Evolutionary conservation across 2,888 invertebrate genomes (phyloP), one percentile per base, ranked within the genome.

Genomic region (Aleiodes leptofemur): DNA sequence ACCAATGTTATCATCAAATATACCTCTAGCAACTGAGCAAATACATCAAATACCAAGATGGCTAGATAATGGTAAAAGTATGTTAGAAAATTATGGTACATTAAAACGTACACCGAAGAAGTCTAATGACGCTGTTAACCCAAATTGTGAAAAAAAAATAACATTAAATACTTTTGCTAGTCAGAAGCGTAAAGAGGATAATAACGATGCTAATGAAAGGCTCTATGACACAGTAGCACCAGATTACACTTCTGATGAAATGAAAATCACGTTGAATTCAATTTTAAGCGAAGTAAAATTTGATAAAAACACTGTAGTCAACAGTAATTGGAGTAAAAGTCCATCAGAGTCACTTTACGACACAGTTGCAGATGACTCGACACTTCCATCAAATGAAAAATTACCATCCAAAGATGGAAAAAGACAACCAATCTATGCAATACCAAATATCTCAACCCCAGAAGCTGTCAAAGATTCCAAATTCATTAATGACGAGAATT

Each of bases 71-170:
- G 85, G 82, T 0, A 79, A 69, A 43, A 80, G 79, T 55, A 77
- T 83, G 11, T 76, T 83, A n/a, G 86, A 87, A 66, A 87, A 87
- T 56, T 87, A 88, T 64, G 86, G 86, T 0, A 88, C 88, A 0
- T 74, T 88, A 8, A 79, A 84, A 14, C 76, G 78, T 31, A 77
- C 77, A 0, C 23, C 69, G 76, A 74, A 75, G 74, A 81, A 77
- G 43, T 59, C 72, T 5, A 55, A 68, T 9, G 61, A 69, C 8
- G 29, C 16, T 11, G 31, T 31, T n/a, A 50, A 56, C 31, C 66
- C 79, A 9, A 59, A 55, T 0, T 69, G 61, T 5, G 75, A 78
- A 3, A 79, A 78, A 48, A 80, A 79, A 59, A 80, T 85, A 7
- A 83, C 83, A 6, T 74, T 88, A 59, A 86, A 87, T 72, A 86